These are phyloP conservation scores for Whitmania pigra DNA, from an alignment of 1,140 invertebrate species.

Conservation along the genomic window DNA sequence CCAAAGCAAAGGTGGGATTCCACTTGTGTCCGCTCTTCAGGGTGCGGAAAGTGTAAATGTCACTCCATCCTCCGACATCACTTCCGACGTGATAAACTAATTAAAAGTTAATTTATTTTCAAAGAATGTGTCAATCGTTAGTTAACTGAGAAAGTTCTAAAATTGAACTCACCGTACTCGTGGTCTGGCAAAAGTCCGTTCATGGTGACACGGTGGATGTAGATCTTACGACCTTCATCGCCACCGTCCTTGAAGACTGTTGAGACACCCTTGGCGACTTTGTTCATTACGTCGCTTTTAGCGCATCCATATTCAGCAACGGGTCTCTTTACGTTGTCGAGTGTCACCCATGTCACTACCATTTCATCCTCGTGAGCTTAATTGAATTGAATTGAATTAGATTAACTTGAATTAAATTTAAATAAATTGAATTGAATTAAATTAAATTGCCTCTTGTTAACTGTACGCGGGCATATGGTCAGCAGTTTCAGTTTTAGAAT, in stretches of 20 bases:
- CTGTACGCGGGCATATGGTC: too few relatives aligned
- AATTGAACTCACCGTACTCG: constrained; percentile 50
- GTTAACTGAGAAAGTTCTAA: not conserved
- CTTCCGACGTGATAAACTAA: constrained; percentile 73
- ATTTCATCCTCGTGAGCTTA: constrained; percentile 56
- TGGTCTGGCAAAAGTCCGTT: constrained; percentile 48
- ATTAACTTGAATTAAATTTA: too few relatives aligned
- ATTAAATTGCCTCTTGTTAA: constrained; percentile 11
- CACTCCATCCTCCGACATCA: constrained; percentile 58
- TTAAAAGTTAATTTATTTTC: constrained; percentile 19
- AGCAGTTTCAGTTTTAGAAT: not conserved
- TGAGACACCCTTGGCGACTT: constrained; percentile 47
- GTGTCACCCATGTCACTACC: constrained; percentile 78
- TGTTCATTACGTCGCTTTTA: constrained; percentile 40
- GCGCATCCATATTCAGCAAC: constrained; percentile 62
- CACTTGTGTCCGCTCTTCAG: constrained; percentile 51
- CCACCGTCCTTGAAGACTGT: constrained; percentile 68
- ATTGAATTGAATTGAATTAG: not conserved
- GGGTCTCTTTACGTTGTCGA: constrained; percentile 52
- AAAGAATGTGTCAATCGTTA: not conserved
- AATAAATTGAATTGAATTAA: constrained; percentile 7
- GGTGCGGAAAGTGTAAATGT: constrained; percentile 61
- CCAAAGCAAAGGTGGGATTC: constrained; percentile 67
- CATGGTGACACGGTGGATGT: constrained; percentile 63
- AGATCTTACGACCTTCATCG: constrained; percentile 53